Conservation (phyloP, 2,113 vertebrate genomes). For the Myotis lucifugus region DNA sequence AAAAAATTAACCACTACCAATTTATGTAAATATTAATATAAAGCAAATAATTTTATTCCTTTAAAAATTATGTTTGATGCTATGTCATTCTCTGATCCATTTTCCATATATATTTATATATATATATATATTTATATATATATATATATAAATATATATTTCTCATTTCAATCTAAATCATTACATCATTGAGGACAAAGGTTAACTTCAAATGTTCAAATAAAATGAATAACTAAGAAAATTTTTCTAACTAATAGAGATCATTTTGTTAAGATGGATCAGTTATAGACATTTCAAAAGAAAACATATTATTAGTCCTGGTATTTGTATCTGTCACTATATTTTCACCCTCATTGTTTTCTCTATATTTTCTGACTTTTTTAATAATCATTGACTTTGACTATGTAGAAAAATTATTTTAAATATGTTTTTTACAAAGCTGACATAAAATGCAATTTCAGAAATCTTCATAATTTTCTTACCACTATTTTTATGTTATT, state of each 20-base stretch:
- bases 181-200: neutral
- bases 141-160: neutral
- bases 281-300: neutral
- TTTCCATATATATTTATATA: no score
- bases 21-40: conserved; percentile 72
- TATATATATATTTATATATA: no score
- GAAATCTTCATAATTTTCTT: neutral
- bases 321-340: neutral
- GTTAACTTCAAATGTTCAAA: neutral
- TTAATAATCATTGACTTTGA: neutral
- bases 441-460: neutral
- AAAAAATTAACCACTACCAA: conserved; percentile 78
- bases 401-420: neutral
- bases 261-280: neutral
- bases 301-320: neutral
- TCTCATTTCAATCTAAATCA: neutral
- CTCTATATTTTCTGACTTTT: neutral
- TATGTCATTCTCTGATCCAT: neutral
- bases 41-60: conserved; percentile 27
- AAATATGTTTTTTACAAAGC: neutral
- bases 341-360: neutral
- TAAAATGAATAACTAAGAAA: neutral
- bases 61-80: neutral
- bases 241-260: neutral
- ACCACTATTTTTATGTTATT: neutral